These are phyloP conservation scores for Equus quagga DNA, from an alignment of 2,113 vertebrate species.

Conservation along the genomic window DNA sequence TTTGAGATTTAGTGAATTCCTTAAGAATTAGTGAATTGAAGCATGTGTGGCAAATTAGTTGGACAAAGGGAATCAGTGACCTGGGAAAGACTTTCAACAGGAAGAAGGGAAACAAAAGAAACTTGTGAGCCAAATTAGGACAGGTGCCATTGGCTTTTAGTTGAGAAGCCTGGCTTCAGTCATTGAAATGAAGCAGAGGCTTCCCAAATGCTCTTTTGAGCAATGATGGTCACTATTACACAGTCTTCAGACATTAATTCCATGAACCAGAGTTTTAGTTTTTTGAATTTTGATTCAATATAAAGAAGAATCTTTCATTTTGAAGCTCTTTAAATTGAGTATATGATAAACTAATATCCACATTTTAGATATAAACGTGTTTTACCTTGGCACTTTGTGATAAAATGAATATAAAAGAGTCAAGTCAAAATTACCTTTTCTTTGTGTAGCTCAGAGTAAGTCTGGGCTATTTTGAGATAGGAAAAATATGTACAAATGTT, in stretches of 20 bases:
- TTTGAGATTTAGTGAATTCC: neutral
- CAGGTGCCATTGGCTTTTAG: neutral
- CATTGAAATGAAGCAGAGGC: neutral
- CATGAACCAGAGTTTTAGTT: neutral
- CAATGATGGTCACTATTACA: fast-evolving
- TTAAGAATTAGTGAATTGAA: neutral
- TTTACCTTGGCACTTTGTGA: neutral
- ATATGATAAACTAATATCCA: neutral
- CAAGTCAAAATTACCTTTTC: neutral
- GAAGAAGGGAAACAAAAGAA: neutral
- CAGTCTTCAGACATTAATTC: neutral
- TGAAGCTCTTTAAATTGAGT: neutral
- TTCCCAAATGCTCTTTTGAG: neutral
- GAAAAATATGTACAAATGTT: neutral
- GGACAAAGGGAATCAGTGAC: neutral
- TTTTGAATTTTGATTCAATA: neutral
- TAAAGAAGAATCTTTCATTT: neutral
- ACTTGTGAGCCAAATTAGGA: neutral
- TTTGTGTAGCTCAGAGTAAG: neutral
- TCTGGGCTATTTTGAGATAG: neutral
- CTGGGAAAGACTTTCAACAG: neutral
- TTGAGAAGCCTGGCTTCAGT: neutral
- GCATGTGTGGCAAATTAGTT: neutral
- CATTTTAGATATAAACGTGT: neutral
- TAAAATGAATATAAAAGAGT: neutral